Base-by-base conservation (phyloP, 2,113 vertebrate species). In the Tamias sibiricus region DNA sequence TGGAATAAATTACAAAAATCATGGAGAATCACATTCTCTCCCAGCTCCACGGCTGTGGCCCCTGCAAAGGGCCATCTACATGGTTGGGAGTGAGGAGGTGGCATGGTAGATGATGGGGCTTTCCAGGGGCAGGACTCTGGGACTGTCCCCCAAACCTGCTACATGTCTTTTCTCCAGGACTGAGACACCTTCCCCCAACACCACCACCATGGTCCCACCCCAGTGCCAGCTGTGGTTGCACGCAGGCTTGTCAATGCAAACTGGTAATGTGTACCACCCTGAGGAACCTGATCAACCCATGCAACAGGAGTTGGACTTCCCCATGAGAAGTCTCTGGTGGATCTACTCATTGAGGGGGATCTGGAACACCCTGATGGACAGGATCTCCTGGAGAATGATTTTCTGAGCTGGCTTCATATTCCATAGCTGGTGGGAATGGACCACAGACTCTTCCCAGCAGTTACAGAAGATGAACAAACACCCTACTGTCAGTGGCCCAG, bases 241-340 rank as follows among this genome's bases (percentile, higher is more conserved):
- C 44, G 80, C 24, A 72, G 94, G 84, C 54, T 86, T 94, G 44
- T 85, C 62, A n/a, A 47, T 62, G 87, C 17, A 11, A 77, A 94
- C 13, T 62, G 93, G 88, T 89, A 92, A 84, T 91, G 26, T 62
- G 59, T 85, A 90, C 87, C 62, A 95, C 86, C 96, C 97, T 92
- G 93, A 95, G 94, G 96, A 95, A 84, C 90, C 86, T 90, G 62
- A 80, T 90, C 80, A 83, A 47, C 79, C 88, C 74, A 89, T 42
- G 71, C 79, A 93, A 89, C 20, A 62, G 69, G 47, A 71, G 47
- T 6, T 77, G 68, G 76, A 82, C 93, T 91, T 94, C 40, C 79
- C 71, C 74, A 1, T 1, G 49, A 89, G 88, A 94, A 96, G 86
- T 81, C 90, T n/a, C n/a, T n/a, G 28, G 81, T 87, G 77, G 54